Percentiles rank a stretch among this genome's conserved stretches.
Evolutionary conservation across 2,113 vertebrate genomes (phyloP).

Genomic region (Ammodytes marinus): DNA sequence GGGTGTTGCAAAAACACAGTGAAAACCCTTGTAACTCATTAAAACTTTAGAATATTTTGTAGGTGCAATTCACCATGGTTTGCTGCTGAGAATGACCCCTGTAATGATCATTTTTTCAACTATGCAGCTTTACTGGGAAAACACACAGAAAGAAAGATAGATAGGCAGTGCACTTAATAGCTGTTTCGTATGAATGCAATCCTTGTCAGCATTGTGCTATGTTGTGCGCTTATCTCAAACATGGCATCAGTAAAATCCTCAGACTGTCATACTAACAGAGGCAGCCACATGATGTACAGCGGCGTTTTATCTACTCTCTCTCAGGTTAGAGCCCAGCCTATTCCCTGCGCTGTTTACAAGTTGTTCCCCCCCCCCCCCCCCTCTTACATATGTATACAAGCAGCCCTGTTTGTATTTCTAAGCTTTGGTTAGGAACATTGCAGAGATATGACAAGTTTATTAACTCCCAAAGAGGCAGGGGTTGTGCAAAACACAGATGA

Average conservation of each 20-base stretch:
- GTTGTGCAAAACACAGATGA: constrained; percentile 51
- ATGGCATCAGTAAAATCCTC: constrained; percentile 18
- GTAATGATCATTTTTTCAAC: background rate
- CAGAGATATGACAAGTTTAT: constrained; percentile 41
- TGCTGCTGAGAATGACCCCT: background rate
- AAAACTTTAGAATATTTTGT: constrained; percentile 7
- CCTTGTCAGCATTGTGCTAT: constrained; percentile 28
- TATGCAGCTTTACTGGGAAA: background rate
- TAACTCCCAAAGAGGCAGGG: constrained; percentile 16
- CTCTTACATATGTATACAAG: constrained; percentile 7
- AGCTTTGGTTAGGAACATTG: background rate
- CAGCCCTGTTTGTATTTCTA: constrained; percentile 1
- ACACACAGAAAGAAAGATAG: background rate
- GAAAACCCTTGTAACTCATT: constrained; percentile 6
- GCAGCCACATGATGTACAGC: background rate
- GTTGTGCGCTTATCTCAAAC: constrained; percentile 32
- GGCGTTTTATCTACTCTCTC: constrained; percentile 4
- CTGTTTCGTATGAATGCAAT: constrained; percentile 13
- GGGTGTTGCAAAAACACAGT: constrained; percentile 10
- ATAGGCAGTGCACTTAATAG: background rate
- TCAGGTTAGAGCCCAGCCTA: background rate
- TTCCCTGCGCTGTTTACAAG: constrained; percentile 19
- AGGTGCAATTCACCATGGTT: background rate
- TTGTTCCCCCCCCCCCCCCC: constrained; percentile 4
- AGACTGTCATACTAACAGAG: background rate